These are phyloP conservation scores for Latrodectus geometricus DNA, from an alignment of 1,140 invertebrate species.

Conservation along the genomic window DNA sequence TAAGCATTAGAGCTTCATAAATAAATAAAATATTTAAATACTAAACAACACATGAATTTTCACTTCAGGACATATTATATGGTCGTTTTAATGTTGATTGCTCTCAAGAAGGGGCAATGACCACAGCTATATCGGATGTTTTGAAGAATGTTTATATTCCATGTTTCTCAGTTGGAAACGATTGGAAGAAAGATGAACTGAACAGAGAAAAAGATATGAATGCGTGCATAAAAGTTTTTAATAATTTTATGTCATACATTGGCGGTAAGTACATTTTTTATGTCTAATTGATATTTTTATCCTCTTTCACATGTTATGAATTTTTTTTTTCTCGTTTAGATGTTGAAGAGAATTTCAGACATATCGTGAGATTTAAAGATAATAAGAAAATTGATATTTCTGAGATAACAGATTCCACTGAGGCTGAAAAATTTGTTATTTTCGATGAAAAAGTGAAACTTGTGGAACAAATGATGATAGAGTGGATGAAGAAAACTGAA, in stretches of 20 bases:
- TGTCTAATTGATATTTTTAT: background rate
- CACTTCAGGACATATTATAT: background rate
- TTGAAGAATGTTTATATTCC: conserved; percentile 30
- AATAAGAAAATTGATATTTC: conserved; percentile 33
- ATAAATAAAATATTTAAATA: too few relatives aligned
- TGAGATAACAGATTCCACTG: conserved; percentile 8
- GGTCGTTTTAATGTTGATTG: conserved; percentile 36
- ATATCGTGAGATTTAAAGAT: conserved; percentile 36
- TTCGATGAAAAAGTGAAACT: conserved; percentile 56
- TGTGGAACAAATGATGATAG: conserved; percentile 42
- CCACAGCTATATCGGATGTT: background rate
- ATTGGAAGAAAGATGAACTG: conserved; percentile 39
- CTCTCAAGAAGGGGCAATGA: conserved; percentile 22
- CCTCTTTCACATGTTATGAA: background rate
- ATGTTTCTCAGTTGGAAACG: conserved; percentile 22
- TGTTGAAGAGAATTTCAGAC: conserved; percentile 48
- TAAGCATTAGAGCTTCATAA: too few relatives aligned
- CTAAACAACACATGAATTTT: too few relatives aligned
- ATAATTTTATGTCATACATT: conserved; percentile 32
- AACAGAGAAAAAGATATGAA: conserved; percentile 12
- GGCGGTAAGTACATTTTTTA: conserved; percentile 14
- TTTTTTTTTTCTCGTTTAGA: conserved; percentile 1
- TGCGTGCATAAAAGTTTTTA: conserved; percentile 7
- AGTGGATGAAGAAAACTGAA: conserved; percentile 50
- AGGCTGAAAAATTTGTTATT: conserved; percentile 36